These are phyloP conservation scores for Amblyjoppa proteus DNA, from an alignment of 2,888 invertebrate species.

Conservation along the genomic window DNA sequence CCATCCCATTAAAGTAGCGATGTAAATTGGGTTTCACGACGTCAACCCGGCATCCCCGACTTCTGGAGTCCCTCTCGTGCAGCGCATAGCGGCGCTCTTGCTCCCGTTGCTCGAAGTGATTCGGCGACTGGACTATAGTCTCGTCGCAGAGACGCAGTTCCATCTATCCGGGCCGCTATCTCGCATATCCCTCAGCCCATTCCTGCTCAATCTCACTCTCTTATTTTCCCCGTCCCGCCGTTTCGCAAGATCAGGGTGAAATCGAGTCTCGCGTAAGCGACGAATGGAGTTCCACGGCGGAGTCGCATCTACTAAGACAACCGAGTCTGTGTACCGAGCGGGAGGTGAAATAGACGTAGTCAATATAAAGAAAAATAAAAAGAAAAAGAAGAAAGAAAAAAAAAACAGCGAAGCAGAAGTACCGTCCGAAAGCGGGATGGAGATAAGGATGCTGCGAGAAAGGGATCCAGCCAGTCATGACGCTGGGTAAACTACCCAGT, in stretches of 20 bases:
- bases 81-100: slow-evolving; percentile 14
- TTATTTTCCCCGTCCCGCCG: slow-evolving; percentile 22
- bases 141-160: slow-evolving; percentile 19
- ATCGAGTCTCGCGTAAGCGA: slow-evolving; percentile 19
- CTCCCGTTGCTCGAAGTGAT: slow-evolving; percentile 30
- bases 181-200: slow-evolving; percentile 31
- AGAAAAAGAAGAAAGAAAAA: background rate
- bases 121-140: slow-evolving; percentile 21
- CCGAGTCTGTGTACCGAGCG: slow-evolving; percentile 14
- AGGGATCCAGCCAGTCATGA: slow-evolving; percentile 14
- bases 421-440: background rate
- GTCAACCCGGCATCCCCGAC: slow-evolving; percentile 28
- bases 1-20: slow-evolving; percentile 53
- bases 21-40: slow-evolving; percentile 58
- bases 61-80: slow-evolving; percentile 11
- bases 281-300: background rate
- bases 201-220: slow-evolving; percentile 40
- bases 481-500: slow-evolving; percentile 34
- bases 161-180: slow-evolving; percentile 34
- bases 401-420: slow-evolving; percentile 38
- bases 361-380: slow-evolving; percentile 22
- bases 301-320: background rate
- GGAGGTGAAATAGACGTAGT: slow-evolving; percentile 28
- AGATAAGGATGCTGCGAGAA: slow-evolving; percentile 37
- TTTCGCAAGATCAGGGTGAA: slow-evolving; percentile 32